These are phyloP conservation scores for Moxostoma hubbsi DNA, from an alignment of 2,797 vertebrate species.

Conservation along the genomic window DNA sequence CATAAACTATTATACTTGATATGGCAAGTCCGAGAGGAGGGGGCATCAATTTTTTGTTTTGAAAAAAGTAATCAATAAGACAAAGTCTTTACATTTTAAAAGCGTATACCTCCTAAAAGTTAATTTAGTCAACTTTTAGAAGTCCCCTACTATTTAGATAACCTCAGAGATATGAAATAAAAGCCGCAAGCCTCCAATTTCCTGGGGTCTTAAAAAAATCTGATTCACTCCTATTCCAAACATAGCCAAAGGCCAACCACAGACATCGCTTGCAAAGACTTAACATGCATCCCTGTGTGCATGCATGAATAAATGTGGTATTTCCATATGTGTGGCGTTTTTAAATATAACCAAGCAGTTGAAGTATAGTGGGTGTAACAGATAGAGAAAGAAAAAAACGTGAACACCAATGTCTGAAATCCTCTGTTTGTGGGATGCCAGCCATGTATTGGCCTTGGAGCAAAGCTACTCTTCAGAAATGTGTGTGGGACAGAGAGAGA, in stretches of 20 bases:
- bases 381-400: conserved; percentile 19
- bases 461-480: conserved; percentile 25
- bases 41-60: too few relatives aligned
- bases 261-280: not conserved
- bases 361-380: not conserved
- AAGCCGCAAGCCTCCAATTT: too few relatives aligned
- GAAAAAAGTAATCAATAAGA: too few relatives aligned
- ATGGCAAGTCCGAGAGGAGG: too few relatives aligned
- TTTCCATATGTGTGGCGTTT: conserved; percentile 13
- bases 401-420: not conserved
- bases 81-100: too few relatives aligned
- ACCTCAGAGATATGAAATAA: too few relatives aligned
- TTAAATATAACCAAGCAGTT: conserved; percentile 15
- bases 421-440: conserved; percentile 4
- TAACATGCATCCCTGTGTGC: conserved; percentile 21
- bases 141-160: too few relatives aligned
- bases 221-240: not conserved
- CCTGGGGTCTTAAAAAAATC: too few relatives aligned
- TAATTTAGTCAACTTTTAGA: too few relatives aligned
- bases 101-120: too few relatives aligned
- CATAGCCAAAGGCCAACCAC: conserved; percentile 10
- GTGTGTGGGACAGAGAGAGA: conserved; percentile 39
- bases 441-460: conserved; percentile 18
- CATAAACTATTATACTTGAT: too few relatives aligned
- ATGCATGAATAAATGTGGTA: conserved; percentile 17